Base-by-base conservation (phyloP, 2,113 vertebrate species). In the Jaculus jaculus region DNA sequence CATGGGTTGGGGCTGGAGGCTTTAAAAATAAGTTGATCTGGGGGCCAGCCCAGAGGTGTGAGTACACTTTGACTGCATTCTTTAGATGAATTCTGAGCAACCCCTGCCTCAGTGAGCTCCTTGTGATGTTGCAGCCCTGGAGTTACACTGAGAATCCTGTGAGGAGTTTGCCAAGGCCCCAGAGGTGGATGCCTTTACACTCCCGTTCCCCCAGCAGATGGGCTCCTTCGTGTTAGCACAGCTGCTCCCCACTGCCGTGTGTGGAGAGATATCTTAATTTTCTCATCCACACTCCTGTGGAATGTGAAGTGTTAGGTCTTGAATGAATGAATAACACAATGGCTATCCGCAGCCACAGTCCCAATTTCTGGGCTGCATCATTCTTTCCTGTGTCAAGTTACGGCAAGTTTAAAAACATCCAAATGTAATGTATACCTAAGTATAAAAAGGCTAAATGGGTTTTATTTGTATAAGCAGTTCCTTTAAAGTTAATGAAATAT, bases 401-500 rank as follows among this genome's bases (percentile, higher is more conserved):
- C 42, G 84, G 47, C 54, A 89, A 39, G 58, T 88, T 47, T 65
- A 65, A 34, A 87, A 58, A 87, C 32, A 6, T 39, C 69, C 54
- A 54, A 47, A 47, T 8, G 54, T 54, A 54, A 54, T 10, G 37
- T 83, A 26, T 21, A 47, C 42, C 26, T 69, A 60, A 37, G 78
- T 68, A 47, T 51, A 58, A 81, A 87, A 78, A 54, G 21, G 8
- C 2, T 54, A 42, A 66, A 42, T 39, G 82, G n/a, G 32, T 90
- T 92, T 6, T 17, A 20, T 92, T 90, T 84, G 69, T 82, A 54
- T 21, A 58, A 11, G 42, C 30, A 68, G 24, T 72, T 92, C 21
- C 39, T 94, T 84, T 82, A 84, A 60, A 90, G 12, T 80, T 84
- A 74, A 39, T 69, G 60, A 69, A 84, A 34, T 87, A 39, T 72